Percentiles rank a stretch among this genome's conserved stretches.
These are phyloP conservation scores for Recurvirostra avosetta DNA, from an alignment of 2,113 vertebrate species.

Conservation along the genomic window DNA sequence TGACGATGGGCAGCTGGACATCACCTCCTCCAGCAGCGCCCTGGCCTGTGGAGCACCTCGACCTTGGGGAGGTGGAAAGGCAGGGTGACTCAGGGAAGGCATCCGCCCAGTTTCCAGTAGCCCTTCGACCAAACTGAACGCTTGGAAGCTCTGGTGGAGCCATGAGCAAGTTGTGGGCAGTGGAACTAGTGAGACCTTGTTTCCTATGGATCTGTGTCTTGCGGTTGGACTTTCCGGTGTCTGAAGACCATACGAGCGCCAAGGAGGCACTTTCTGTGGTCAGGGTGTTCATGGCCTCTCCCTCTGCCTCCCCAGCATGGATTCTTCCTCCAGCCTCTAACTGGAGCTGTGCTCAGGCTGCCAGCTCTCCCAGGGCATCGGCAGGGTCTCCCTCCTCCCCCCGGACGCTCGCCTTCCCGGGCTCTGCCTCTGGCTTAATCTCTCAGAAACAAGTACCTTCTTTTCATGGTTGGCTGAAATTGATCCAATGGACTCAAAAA, in stretches of 20 bases:
- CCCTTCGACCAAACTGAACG: not conserved
- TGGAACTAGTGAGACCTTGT: constrained; percentile 14
- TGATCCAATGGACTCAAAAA: not conserved
- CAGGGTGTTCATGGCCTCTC: not conserved
- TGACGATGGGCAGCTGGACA: not conserved
- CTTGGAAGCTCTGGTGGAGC: not conserved
- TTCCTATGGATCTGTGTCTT: constrained; percentile 24
- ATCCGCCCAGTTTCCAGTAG: not conserved
- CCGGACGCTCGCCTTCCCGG: not conserved
- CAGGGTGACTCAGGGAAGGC: not conserved
- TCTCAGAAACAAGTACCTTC: not conserved
- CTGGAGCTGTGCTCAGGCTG: not conserved
- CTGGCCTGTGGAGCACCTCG: not conserved
- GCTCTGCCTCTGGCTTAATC: not conserved
- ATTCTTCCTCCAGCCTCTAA: not conserved
- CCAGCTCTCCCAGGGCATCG: not conserved
- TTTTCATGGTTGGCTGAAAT: not conserved
- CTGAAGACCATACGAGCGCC: not conserved
- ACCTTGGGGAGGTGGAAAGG: not conserved
- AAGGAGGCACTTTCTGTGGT: not conserved
- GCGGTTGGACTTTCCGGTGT: not conserved
- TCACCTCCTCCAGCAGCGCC: not conserved
- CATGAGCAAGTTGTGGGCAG: constrained; percentile 7
- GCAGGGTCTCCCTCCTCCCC: not conserved
- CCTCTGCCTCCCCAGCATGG: not conserved